Conservation (phyloP, 1,140 invertebrate genomes). For the Copidosoma floridanum region DNA sequence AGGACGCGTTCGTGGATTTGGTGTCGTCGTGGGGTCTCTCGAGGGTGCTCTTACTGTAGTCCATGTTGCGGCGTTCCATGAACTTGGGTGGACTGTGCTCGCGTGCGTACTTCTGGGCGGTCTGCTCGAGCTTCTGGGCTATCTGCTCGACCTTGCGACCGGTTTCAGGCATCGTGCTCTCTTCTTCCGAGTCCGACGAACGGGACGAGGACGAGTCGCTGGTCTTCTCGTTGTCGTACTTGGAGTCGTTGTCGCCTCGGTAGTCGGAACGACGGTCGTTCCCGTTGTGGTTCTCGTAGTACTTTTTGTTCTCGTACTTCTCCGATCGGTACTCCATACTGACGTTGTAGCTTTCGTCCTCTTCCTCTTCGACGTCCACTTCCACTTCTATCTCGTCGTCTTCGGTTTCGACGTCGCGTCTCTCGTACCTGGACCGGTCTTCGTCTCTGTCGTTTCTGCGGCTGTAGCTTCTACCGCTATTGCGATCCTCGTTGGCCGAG, state of each 20-base stretch:
- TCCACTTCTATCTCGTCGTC: conserved; percentile 34
- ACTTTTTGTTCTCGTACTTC: conserved; percentile 44
- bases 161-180: conserved; percentile 51
- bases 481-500: conserved; percentile 25
- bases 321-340: conserved; percentile 33
- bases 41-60: conserved; percentile 34
- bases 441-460: conserved; percentile 14
- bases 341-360: conserved; percentile 36
- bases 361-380: conserved; percentile 40
- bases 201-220: conserved; percentile 38
- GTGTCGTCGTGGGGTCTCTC: conserved; percentile 15
- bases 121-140: conserved; percentile 54
- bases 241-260: conserved; percentile 22
- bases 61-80: conserved; percentile 40
- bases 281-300: conserved; percentile 38
- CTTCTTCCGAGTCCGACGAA: conserved; percentile 49
- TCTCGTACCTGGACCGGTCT: conserved; percentile 2
- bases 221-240: conserved; percentile 47
- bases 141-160: conserved; percentile 55
- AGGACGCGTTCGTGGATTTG: conserved; percentile 17
- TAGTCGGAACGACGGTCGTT: conserved; percentile 21
- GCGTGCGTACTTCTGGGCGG: conserved; percentile 53
- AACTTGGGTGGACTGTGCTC: conserved; percentile 54
- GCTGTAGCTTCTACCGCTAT: conserved; percentile 14
- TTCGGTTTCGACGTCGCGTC: conserved; percentile 44